Evolutionary conservation across 2,113 vertebrate genomes (phyloP).

Genomic region (Motacilla tschutschensis): DNA sequence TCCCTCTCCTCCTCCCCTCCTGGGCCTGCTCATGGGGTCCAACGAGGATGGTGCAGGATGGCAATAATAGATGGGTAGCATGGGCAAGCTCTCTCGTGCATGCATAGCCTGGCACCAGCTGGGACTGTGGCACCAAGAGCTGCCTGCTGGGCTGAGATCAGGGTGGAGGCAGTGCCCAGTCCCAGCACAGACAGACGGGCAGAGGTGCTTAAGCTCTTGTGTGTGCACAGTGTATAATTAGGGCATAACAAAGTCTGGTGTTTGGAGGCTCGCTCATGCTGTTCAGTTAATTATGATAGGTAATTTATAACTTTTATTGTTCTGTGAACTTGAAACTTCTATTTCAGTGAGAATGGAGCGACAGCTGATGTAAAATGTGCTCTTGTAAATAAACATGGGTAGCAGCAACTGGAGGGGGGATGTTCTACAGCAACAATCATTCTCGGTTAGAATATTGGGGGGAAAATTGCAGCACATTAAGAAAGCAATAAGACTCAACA

Average conservation of each 20-base stretch:
- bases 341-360: accelerated
- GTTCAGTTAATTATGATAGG: constrained; percentile 14
- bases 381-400: constrained; percentile 27
- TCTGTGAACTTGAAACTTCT: constrained; percentile 4
- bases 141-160: background rate
- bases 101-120: background rate
- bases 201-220: background rate
- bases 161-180: background rate
- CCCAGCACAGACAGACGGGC: background rate
- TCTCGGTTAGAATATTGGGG: constrained; percentile 39
- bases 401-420: constrained; percentile 13
- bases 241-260: background rate
- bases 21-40: background rate
- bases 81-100: background rate
- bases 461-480: constrained; percentile 35
- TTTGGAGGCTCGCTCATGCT: background rate
- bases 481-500: constrained; percentile 34
- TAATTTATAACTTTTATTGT: constrained; percentile 18
- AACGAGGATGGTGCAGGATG: accelerated
- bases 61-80: background rate
- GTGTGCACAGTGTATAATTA: background rate
- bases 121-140: background rate
- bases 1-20: background rate
- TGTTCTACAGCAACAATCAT: background rate
- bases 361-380: background rate